Evolutionary conservation across 1,140 invertebrate species (phyloP).

Genomic region (Pseudachorutes palmiensis): DNA sequence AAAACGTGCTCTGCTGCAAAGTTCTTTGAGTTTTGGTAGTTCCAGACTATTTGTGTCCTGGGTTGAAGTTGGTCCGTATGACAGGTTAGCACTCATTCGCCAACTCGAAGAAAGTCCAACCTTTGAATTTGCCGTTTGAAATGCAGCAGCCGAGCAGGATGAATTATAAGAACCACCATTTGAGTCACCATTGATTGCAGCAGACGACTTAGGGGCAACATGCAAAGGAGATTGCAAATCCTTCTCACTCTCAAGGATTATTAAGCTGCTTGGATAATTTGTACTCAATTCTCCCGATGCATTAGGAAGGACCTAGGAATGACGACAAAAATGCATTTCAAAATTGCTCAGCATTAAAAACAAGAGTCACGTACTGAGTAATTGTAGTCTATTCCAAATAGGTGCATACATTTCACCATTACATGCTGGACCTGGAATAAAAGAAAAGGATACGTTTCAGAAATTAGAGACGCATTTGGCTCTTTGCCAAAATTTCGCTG

Average conservation of each 20-base stretch:
- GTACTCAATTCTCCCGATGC: constrained; percentile 60
- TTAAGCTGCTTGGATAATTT: constrained; percentile 63
- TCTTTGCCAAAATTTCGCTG: no score
- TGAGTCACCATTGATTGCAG: not conserved
- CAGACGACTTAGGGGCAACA: no score
- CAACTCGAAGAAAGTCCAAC: not conserved
- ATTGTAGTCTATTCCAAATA: constrained; percentile 57
- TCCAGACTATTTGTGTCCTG: constrained; percentile 18
- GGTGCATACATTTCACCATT: constrained; percentile 54
- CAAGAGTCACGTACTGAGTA: constrained; percentile 35
- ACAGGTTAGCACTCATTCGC: not conserved
- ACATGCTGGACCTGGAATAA: constrained; percentile 50
- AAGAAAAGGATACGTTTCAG: no score
- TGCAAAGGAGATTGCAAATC: constrained; percentile 23
- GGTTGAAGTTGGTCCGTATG: constrained; percentile 10
- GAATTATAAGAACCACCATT: constrained; percentile 8
- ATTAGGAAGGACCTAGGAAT: constrained; percentile 53
- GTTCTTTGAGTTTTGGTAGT: constrained; percentile 31
- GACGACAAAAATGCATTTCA: not conserved
- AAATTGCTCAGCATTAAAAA: constrained; percentile 9
- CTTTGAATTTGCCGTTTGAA: not conserved
- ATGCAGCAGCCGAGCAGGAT: not conserved
- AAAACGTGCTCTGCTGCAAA: constrained; percentile 43
- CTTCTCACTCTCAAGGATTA: constrained; percentile 60
- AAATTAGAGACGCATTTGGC: not conserved